Evolutionary conservation across 2,888 invertebrate species (phyloP).

Genomic region (Venustoraphidia nigricollis): DNA sequence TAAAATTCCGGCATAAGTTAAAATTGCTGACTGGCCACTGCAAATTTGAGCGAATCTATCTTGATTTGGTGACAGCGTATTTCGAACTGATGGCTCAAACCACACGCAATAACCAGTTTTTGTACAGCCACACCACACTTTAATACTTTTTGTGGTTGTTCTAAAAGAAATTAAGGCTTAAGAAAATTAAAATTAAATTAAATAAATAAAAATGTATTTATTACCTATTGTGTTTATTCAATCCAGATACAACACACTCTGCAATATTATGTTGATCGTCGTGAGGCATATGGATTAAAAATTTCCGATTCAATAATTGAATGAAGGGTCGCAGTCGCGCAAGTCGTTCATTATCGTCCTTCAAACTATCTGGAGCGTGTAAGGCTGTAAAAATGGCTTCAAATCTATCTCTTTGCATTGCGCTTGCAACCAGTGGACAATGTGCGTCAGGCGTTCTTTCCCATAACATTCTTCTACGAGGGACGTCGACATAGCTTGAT

Average conservation of each 20-base stretch:
- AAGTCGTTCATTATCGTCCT: neutral
- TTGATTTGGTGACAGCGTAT: neutral
- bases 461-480: conserved; percentile 12
- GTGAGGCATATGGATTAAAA: conserved; percentile 4
- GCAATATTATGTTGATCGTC: conserved; percentile 11
- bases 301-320: conserved; percentile 6
- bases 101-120: conserved; percentile 12
- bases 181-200: neutral
- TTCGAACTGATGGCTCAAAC: conserved; percentile 8
- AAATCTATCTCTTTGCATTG: conserved; percentile 12
- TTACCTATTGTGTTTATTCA: conserved; percentile 11
- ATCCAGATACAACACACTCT: conserved; percentile 15
- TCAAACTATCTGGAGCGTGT: conserved; percentile 3
- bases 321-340: conserved; percentile 6
- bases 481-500: conserved; percentile 11
- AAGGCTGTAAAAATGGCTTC: conserved; percentile 8
- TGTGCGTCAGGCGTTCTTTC: conserved; percentile 11
- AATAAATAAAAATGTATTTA: neutral
- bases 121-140: conserved; percentile 11
- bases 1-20: conserved; percentile 5
- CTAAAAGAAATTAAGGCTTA: neutral
- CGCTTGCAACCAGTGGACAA: conserved; percentile 11
- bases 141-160: conserved; percentile 5
- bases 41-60: conserved; percentile 5
- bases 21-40: conserved; percentile 3